Conservation (phyloP, 2,113 vertebrate species). For the Canis aureus region DNA sequence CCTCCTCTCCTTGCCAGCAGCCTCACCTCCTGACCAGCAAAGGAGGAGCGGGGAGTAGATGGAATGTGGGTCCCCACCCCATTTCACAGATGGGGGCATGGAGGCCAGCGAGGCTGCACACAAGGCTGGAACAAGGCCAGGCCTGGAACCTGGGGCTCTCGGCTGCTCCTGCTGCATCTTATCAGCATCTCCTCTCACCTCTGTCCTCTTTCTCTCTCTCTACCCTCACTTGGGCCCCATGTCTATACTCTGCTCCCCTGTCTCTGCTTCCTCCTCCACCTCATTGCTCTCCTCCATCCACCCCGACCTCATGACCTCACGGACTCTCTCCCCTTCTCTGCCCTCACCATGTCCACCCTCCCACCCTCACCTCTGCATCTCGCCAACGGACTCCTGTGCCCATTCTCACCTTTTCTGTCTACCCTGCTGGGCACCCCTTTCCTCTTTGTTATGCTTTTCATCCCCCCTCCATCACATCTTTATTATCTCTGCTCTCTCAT, state of each 20-base stretch:
- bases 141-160: not conserved
- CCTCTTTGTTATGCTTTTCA: not conserved
- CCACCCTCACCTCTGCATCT: not conserved
- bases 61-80: not conserved
- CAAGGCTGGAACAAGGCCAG: slow-evolving; percentile 21
- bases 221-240: not conserved
- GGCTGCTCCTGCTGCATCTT: not conserved
- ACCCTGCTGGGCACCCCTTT: not conserved
- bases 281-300: not conserved
- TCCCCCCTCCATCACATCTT: not conserved
- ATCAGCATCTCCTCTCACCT: not conserved
- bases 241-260: not conserved
- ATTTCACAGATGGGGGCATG: not conserved
- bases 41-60: not conserved
- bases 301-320: not conserved
- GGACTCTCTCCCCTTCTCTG: not conserved
- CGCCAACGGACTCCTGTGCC: rapidly evolving
- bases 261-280: not conserved
- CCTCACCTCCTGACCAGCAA: not conserved
- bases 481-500: not conserved
- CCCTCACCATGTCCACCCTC: no score
- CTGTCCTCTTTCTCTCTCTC: not conserved
- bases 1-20: not conserved
- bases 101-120: not conserved
- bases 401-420: not conserved